phyloP scores from a whole-genome alignment of 2,888 invertebrate species.

The Lypha dubia region DNA sequence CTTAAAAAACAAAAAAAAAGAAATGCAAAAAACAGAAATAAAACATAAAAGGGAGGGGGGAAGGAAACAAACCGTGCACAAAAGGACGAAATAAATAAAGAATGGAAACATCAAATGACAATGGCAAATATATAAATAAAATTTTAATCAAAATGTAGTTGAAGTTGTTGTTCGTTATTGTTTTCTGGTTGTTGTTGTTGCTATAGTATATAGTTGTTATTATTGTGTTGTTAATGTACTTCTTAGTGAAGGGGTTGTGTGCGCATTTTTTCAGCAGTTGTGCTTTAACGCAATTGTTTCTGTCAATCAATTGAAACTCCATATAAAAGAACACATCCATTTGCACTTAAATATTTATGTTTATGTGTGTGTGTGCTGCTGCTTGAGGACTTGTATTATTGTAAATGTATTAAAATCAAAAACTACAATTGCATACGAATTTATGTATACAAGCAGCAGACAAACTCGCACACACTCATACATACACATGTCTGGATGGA shows the following conservation, averaged over 20 bases:
- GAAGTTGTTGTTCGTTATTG: conserved; percentile 63
- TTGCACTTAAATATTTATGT: conserved; percentile 8
- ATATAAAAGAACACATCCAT: conserved; percentile 47
- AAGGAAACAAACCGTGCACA: background rate
- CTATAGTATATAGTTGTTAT: conserved; percentile 45
- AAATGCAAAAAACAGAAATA: conserved; percentile 11
- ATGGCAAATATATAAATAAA: conserved; percentile 69
- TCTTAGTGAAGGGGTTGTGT: conserved; percentile 71
- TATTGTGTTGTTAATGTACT: conserved; percentile 51
- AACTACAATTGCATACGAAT: conserved; percentile 32
- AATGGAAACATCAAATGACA: conserved; percentile 67
- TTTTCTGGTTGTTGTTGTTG: conserved; percentile 33
- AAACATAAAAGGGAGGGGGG: conserved; percentile 29
- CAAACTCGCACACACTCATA: background rate
- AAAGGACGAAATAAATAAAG: conserved; percentile 49
- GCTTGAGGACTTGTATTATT: conserved; percentile 33
- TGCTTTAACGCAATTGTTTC: conserved; percentile 72
- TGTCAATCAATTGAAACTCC: conserved; percentile 65
- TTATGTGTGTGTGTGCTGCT: background rate
- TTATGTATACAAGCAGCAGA: background rate
- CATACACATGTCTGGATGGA: conserved; percentile 23
- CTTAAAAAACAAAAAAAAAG: conserved; percentile 23
- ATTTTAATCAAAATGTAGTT: conserved; percentile 72
- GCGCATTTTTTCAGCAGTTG: conserved; percentile 72
- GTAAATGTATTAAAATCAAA: conserved; percentile 54